Evolutionary conservation across 2,797 vertebrate genomes (phyloP).

Genomic region (Mastacembelus armatus): DNA sequence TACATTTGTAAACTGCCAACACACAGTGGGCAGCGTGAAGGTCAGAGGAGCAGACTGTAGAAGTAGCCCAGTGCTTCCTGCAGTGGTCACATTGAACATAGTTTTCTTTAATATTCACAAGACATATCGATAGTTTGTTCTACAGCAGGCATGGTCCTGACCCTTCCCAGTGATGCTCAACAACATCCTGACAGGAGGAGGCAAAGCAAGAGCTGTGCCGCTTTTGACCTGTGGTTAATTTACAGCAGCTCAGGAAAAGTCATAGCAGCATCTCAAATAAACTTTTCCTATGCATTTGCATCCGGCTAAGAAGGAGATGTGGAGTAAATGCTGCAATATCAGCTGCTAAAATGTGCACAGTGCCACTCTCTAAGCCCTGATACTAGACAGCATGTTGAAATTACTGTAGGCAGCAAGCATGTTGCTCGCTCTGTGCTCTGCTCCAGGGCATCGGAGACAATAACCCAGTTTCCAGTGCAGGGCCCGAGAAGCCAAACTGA

Average conservation of each 20-base stretch:
- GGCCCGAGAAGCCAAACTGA: conserved; percentile 42
- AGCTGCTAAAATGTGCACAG: conserved; percentile 26
- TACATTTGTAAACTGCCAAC: conserved; percentile 34
- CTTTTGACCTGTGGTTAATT: not conserved
- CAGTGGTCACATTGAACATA: conserved; percentile 12
- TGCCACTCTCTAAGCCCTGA: conserved; percentile 26
- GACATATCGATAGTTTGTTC: conserved; percentile 35
- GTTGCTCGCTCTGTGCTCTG: conserved; percentile 65
- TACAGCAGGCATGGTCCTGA: conserved; percentile 34
- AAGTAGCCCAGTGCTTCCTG: not conserved
- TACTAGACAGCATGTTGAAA: conserved; percentile 66
- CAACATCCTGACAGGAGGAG: conserved; percentile 21
- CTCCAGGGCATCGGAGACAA: conserved; percentile 71
- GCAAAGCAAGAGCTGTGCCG: not conserved
- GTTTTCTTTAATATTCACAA: conserved; percentile 44
- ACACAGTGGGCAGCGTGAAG: conserved; percentile 20
- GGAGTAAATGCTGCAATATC: not conserved
- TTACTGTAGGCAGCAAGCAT: conserved; percentile 75
- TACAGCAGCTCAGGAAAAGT: too few species aligned
- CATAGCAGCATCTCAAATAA: too few species aligned
- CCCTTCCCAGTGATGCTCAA: conserved; percentile 38
- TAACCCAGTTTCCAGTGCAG: conserved; percentile 76
- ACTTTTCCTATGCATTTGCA: too few species aligned
- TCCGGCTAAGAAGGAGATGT: too few species aligned
- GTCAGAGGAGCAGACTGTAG: conserved; percentile 39